Evolutionary conservation across 2,888 invertebrate genomes (phyloP), one percentile per base, ranked within the genome.

Genomic region (Candidula unifasciata): DNA sequence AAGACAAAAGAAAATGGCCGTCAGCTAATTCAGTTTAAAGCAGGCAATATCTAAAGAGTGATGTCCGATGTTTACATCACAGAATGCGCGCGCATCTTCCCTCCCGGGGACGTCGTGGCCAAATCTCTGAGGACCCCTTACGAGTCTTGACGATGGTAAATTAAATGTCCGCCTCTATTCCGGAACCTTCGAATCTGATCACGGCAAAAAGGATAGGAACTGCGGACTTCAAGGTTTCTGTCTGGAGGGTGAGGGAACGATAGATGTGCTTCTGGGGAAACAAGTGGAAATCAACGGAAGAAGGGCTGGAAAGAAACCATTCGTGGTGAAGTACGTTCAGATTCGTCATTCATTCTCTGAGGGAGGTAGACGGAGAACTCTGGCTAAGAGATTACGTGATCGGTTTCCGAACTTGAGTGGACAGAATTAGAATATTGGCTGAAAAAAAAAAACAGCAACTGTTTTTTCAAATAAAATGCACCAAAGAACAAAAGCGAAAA

Each of bases 141-240:
- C 35, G 60, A 71, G 73, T 82, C 64, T n/a, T 82, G 68, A 66
- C 77, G 82, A 82, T 66, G 77, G 82, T 82, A 82, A 82, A 82
- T 82, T 76, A 82, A 82, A 82, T 82, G 82, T 82, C 82, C 82
- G 76, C 76, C 76, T 54, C 77, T 77, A 68, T 77, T 77, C 82
- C 82, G 82, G 77, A 77, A 82, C 24, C 82, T 10, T 24, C 16
- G 35, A 82, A 82, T 82, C 82, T 82, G 76, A 82, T 82, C 82
- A 79, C 44, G 79, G 69, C 71, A 35, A 30, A 30, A 35, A 80
- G 71, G 80, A 80, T 69, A 80, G 69, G 71, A 71, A 80, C 80
- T 71, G 80, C 69, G 80, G 30, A 71, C 69, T 54, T 71, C 24
- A 13, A 80, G 71, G 80, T 80, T 80, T 80, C 80, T 71, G 80